Conservation (phyloP, 2,888 invertebrate species). For the Papilio protenor region DNA sequence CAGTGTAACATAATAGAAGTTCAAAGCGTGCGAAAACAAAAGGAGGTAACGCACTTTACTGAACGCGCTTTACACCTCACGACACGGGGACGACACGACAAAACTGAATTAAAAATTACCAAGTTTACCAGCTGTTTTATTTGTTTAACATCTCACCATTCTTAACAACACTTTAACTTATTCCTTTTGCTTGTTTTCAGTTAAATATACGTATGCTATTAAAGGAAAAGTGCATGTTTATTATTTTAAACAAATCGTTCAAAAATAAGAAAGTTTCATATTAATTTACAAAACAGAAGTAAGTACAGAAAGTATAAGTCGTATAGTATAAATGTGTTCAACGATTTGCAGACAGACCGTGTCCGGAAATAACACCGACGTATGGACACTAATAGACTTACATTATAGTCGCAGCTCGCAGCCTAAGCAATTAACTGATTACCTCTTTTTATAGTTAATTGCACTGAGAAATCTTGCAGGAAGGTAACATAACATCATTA, state of each 20-base stretch:
- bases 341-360: conserved; percentile 58
- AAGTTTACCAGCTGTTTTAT: background rate
- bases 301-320: background rate
- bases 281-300: too few species aligned
- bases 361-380: conserved; percentile 70
- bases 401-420: conserved; percentile 42
- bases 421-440: conserved; percentile 42
- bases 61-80: conserved; percentile 21
- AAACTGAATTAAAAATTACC: background rate
- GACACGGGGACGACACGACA: conserved; percentile 30
- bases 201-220: too few species aligned
- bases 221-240: too few species aligned
- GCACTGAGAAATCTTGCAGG: too few species aligned
- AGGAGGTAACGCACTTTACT: conserved; percentile 35
- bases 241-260: too few species aligned
- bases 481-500: too few species aligned
- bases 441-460: background rate
- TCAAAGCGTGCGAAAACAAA: conserved; percentile 44
- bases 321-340: conserved; percentile 60
- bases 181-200: too few species aligned
- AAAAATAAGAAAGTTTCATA: too few species aligned
- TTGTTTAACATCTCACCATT: background rate
- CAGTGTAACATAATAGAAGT: conserved; percentile 39
- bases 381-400: conserved; percentile 51
- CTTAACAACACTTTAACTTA: background rate